A percentile compares a stretch with the other conserved stretches of the same genome.
These are phyloP conservation scores for Pitangus sulphuratus DNA, from an alignment of 2,797 vertebrate species.

Conservation along the genomic window DNA sequence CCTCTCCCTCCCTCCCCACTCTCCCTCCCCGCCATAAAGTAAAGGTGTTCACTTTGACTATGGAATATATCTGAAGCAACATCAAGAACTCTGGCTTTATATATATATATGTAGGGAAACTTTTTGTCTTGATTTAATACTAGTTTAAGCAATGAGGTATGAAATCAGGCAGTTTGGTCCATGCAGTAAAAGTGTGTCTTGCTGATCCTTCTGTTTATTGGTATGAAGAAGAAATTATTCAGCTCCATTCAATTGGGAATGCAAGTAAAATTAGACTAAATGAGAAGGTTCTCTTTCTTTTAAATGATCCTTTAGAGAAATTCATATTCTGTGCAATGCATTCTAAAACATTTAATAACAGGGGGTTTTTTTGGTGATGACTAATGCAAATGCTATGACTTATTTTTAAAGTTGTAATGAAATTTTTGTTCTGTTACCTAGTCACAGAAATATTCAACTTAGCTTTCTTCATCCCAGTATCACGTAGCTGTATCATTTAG, in stretches of 20 bases:
- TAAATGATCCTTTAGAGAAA: conserved; percentile 3
- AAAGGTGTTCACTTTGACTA: background rate
- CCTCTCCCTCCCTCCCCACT: background rate
- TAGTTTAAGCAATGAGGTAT: background rate
- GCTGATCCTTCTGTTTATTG: conserved; percentile 1
- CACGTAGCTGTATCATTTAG: background rate
- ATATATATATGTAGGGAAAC: background rate
- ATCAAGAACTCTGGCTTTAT: background rate
- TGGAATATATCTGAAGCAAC: background rate
- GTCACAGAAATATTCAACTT: conserved; percentile 6
- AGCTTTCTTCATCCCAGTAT: background rate
- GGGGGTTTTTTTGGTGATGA: background rate
- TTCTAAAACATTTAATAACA: background rate
- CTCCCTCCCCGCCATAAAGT: background rate
- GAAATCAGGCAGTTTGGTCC: background rate
- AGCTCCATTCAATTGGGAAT: background rate
- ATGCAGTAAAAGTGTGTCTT: background rate
- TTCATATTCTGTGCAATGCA: background rate
- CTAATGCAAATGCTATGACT: background rate
- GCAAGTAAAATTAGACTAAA: background rate
- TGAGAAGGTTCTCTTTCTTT: background rate
- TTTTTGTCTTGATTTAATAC: background rate
- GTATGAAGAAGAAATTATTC: background rate
- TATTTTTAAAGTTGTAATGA: conserved; percentile 22
- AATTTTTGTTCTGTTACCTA: background rate